Evolutionary conservation across 2,113 vertebrate species (phyloP), one percentile per base, ranked within the genome.

Genomic region (Nycticorax nycticorax): DNA sequence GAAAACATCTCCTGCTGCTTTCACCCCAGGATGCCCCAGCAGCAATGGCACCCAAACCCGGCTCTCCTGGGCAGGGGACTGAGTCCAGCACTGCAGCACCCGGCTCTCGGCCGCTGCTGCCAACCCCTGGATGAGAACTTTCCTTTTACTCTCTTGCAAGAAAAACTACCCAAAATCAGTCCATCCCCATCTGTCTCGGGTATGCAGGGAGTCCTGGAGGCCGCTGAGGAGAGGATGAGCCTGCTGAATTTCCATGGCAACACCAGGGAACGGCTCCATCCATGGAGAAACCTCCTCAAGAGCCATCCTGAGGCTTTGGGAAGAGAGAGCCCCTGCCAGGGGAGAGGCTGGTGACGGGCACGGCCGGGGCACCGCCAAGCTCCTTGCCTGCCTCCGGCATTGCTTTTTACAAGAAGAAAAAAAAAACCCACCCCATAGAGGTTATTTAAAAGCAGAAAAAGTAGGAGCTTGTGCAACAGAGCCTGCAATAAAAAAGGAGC

Each of bases 231-330:
- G 87, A 93, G 78, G 80, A 87, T 92, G 94, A 97, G 76, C 79
- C 79, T 90, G 79, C 69, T 87, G 69, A 75, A 97, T 97, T 95
- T 87, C 96, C 95, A 92, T 97, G 89, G 92, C 85, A 97, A 96
- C 96, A 32, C 74, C 78, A 86, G 66, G 56, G 88, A 92, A 83
- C 17, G 23, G 35, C 78, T 90, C 76, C 80, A 75, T 95, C 82
- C 9, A 0, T 33, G 82, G 43, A 92, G 76, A 90, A 85, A 82
- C 35, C 66, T 80, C 91, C 79, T 69, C 24, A 20, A 21, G 52
- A 92, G 35, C 33, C 48, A 26, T 21, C 85, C 83, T 9, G 76
- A 56, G 82, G 50, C 55, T 91, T 90, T 41, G 69, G 85, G 92
- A 56, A 59, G 59, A 53, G 76, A 39, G 57, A 72, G 45, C 1